A percentile compares a stretch with the other conserved stretches of the same genome.
Conservation (phyloP, 1,140 invertebrate species). For the Nebria ingens region DNA sequence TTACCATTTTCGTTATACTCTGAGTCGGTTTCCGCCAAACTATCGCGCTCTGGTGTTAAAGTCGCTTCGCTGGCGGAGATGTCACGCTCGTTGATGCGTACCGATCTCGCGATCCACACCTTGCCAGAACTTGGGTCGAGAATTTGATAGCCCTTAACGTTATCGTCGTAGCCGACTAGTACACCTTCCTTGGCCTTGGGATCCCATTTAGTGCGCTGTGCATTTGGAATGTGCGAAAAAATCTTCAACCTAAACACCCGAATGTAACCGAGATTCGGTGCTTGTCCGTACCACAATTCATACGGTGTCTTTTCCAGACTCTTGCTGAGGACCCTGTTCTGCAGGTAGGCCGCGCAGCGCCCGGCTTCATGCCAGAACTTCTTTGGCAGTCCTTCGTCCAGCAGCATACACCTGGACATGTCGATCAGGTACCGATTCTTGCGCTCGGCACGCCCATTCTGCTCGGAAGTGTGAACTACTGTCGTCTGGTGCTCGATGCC, state of each 20-base stretch:
- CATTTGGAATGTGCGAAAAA: slow-evolving; percentile 30
- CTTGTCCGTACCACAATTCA: slow-evolving; percentile 29
- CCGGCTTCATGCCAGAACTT: slow-evolving; percentile 33
- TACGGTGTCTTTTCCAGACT: slow-evolving; percentile 25
- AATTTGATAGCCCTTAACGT: slow-evolving; percentile 28
- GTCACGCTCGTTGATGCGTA: no score
- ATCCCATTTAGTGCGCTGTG: slow-evolving; percentile 31
- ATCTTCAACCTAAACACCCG: slow-evolving; percentile 30
- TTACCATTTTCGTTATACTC: no score
- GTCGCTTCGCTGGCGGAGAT: no score
- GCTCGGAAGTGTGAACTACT: slow-evolving; percentile 38
- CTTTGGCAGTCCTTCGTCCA: slow-evolving; percentile 21
- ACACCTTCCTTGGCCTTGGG: slow-evolving; percentile 27
- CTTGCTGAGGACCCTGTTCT: slow-evolving; percentile 33
- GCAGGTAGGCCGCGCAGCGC: slow-evolving; percentile 29
- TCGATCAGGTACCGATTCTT: no score
- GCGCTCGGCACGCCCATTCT: slow-evolving; percentile 40
- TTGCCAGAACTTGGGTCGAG: no score
- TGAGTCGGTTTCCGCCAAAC: no score
- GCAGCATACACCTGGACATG: no score
- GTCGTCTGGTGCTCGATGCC: slow-evolving; percentile 33
- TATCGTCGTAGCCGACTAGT: slow-evolving; percentile 32
- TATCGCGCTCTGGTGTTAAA: no score
- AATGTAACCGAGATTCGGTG: slow-evolving; percentile 23
- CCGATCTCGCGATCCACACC: no score